A percentile compares a stretch with the other conserved stretches of the same genome.
These are phyloP conservation scores for Drosophila quinaria DNA, from an alignment of 2,888 invertebrate genomes.

Conservation along the genomic window DNA sequence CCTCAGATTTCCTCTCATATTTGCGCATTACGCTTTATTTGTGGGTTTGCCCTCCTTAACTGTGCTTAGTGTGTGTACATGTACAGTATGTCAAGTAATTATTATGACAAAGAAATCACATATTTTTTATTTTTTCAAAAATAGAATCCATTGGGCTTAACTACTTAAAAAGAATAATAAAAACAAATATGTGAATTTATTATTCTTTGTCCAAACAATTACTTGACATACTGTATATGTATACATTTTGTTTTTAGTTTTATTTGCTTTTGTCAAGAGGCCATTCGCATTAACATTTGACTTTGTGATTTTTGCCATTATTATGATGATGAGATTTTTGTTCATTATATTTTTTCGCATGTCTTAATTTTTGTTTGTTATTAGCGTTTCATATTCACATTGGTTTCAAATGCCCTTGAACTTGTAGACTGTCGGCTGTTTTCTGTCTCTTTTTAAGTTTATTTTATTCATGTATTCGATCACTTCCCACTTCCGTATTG, in stretches of 20 bases:
- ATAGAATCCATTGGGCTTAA: too few species aligned
- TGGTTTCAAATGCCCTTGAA: conserved; percentile 47
- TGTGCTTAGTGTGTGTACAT: conserved; percentile 2
- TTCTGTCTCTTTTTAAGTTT: conserved; percentile 7
- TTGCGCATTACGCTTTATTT: conserved; percentile 70
- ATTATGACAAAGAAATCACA: neutral
- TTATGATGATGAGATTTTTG: conserved; percentile 20
- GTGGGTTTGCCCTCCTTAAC: conserved; percentile 35
- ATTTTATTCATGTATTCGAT: conserved; percentile 9
- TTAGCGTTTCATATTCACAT: conserved; percentile 37
- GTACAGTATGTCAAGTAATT: conserved; percentile 23
- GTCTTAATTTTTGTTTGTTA: conserved; percentile 27
- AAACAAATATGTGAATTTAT: neutral
- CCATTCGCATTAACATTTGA: conserved; percentile 68
- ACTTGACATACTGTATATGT: neutral
- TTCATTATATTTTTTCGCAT: neutral
- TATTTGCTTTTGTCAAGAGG: conserved; percentile 69
- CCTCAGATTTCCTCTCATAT: conserved; percentile 39
- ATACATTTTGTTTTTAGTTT: conserved; percentile 41
- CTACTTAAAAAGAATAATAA: too few species aligned
- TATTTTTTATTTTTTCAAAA: too few species aligned
- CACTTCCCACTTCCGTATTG: conserved; percentile 50
- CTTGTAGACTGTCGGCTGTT: conserved; percentile 34
- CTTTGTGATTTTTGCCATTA: conserved; percentile 32
- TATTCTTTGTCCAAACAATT: neutral